phyloP scores from a whole-genome alignment of 2,113 vertebrate genomes.

The Polypterus senegalus region DNA sequence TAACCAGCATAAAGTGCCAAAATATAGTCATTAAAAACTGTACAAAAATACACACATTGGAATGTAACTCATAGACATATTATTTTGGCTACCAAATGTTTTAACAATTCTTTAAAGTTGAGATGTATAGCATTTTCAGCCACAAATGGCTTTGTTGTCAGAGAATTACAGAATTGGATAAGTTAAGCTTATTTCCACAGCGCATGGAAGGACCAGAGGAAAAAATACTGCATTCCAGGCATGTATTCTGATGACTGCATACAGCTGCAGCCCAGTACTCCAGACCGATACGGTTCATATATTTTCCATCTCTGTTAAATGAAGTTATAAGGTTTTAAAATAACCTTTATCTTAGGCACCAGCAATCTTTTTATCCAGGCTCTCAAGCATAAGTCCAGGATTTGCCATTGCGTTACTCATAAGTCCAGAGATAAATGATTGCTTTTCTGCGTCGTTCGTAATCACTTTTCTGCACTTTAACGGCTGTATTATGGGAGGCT shows the following conservation, averaged over 20 bases:
- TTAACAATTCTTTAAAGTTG: not conserved
- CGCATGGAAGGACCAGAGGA: not conserved
- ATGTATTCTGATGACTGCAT: slow-evolving; percentile 4
- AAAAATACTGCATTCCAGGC: slow-evolving; percentile 22
- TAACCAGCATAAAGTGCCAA: slow-evolving; percentile 98
- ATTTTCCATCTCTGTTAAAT: not conserved
- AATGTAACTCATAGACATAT: slow-evolving; percentile 42
- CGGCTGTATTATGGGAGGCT: no score
- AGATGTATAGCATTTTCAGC: not conserved
- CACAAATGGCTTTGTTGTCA: slow-evolving; percentile 11
- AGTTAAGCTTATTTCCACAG: not conserved
- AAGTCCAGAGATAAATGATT: slow-evolving; percentile 1
- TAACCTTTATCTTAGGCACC: slow-evolving; percentile 6
- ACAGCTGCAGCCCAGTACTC: not conserved
- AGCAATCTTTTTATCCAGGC: slow-evolving; percentile 7
- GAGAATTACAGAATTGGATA: slow-evolving; percentile 16
- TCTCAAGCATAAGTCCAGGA: slow-evolving; percentile 9
- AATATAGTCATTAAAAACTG: slow-evolving; percentile 63
- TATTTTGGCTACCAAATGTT: not conserved
- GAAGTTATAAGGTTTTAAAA: not conserved
- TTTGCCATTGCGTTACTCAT: not conserved
- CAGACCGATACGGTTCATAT: slow-evolving; percentile 8
- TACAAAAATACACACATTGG: slow-evolving; percentile 62
- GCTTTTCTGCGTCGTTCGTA: not conserved
- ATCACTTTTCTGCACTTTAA: no score